Evolutionary conservation across 1,140 invertebrate genomes (phyloP).

Genomic region (Pogonomyrmex barbatus): DNA sequence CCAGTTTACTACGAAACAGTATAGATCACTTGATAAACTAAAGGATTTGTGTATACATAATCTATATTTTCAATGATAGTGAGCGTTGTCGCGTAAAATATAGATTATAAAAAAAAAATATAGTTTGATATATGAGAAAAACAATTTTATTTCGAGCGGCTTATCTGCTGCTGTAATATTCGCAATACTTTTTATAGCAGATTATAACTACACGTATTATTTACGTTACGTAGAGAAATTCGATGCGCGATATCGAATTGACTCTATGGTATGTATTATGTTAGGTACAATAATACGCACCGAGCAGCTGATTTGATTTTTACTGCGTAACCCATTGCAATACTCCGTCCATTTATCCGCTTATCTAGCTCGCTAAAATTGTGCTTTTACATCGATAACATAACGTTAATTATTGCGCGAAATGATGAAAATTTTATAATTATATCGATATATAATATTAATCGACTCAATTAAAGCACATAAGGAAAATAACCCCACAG

Average conservation of each 20-base stretch:
- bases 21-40: slow-evolving; percentile 10
- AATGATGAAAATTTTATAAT: slow-evolving; percentile 38
- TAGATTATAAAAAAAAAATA: neutral
- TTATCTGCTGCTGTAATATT: slow-evolving; percentile 4
- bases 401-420: slow-evolving; percentile 29
- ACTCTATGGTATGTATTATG: neutral
- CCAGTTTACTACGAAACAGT: neutral
- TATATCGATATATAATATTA: slow-evolving; percentile 5
- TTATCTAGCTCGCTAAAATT: slow-evolving; percentile 11
- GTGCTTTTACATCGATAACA: slow-evolving; percentile 29
- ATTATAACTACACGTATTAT: slow-evolving; percentile 47
- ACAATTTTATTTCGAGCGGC: slow-evolving; percentile 45
- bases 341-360: neutral
- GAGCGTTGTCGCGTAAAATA: neutral
- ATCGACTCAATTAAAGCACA: slow-evolving; percentile 20
- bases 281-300: neutral
- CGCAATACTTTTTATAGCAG: slow-evolving; percentile 35
- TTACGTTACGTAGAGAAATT: slow-evolving; percentile 33
- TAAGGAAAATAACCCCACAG: neutral
- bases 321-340: slow-evolving; percentile 16
- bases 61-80: slow-evolving; percentile 50
- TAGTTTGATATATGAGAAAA: slow-evolving; percentile 35
- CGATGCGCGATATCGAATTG: slow-evolving; percentile 45
- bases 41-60: slow-evolving; percentile 40
- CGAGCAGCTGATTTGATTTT: slow-evolving; percentile 19